phyloP scores from a whole-genome alignment of 2,113 vertebrate genomes.

The Origma solitaria region DNA sequence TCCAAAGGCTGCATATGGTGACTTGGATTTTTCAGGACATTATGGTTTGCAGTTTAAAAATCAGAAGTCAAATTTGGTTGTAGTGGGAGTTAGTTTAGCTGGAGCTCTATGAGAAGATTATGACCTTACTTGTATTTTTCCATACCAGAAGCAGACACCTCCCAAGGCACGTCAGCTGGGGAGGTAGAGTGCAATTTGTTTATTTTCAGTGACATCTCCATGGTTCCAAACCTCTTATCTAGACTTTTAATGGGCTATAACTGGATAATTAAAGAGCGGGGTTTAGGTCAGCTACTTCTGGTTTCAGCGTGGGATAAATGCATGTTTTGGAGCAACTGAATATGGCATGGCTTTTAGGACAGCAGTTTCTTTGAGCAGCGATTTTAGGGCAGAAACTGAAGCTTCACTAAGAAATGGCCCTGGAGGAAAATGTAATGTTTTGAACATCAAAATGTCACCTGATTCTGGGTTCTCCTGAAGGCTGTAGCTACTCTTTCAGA shows the following conservation, averaged over 20 bases:
- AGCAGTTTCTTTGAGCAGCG: background rate
- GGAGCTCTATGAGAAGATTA: background rate
- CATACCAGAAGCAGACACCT: background rate
- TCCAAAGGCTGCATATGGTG: background rate
- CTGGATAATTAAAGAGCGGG: background rate
- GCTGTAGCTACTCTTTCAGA: background rate
- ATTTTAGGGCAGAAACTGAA: background rate
- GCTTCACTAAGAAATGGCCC: background rate
- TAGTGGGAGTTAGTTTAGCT: background rate
- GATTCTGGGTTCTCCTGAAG: background rate
- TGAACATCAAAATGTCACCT: fast-evolving
- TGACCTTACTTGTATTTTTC: background rate
- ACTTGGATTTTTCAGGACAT: background rate
- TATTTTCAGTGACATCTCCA: background rate
- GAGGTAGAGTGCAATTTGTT: background rate
- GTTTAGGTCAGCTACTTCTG: background rate
- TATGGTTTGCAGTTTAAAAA: background rate
- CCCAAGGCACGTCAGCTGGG: background rate
- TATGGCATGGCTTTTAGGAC: background rate
- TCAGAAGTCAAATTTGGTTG: background rate
- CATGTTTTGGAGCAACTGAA: background rate
- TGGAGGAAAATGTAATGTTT: background rate
- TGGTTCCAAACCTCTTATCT: background rate
- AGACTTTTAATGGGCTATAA: background rate
- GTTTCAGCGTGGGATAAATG: background rate